Evolutionary conservation across 2,113 vertebrate genomes (phyloP).

Genomic region (Mastomys natalensis): DNA sequence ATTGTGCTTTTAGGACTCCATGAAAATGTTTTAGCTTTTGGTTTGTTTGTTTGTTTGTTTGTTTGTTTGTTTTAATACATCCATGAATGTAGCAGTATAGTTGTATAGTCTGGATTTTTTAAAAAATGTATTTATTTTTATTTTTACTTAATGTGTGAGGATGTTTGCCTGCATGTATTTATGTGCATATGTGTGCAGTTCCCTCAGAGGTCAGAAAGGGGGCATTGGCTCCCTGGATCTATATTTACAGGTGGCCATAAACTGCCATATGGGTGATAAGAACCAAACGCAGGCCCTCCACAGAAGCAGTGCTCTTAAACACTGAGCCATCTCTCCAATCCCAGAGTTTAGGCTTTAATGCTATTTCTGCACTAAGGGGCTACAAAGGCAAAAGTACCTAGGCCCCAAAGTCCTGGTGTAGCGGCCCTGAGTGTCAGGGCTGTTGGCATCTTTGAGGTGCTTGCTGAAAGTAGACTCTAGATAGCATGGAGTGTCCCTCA

Average conservation of each 20-base stretch:
- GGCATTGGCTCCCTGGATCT: neutral
- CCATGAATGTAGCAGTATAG: neutral
- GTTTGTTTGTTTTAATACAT: neutral
- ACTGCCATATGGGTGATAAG: neutral
- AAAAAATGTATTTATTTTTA: neutral
- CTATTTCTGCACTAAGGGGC: neutral
- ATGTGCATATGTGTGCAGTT: neutral
- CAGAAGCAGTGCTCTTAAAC: neutral
- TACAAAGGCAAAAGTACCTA: neutral
- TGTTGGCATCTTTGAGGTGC: neutral
- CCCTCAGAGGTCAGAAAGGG: neutral
- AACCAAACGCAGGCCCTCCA: neutral
- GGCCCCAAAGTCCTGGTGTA: neutral
- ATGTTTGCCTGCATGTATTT: neutral
- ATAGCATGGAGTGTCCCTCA: neutral
- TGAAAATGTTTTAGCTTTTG: neutral
- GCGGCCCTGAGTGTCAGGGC: neutral
- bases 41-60: no score
- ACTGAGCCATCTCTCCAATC: neutral
- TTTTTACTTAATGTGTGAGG: neutral
- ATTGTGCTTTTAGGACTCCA: neutral
- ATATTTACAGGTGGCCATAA: neutral
- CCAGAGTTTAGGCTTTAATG: neutral
- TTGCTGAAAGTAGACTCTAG: neutral
- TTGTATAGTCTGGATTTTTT: neutral